Evolutionary conservation across 2,888 invertebrate genomes (phyloP).

Genomic region (Mongoloraphidia duomilia): DNA sequence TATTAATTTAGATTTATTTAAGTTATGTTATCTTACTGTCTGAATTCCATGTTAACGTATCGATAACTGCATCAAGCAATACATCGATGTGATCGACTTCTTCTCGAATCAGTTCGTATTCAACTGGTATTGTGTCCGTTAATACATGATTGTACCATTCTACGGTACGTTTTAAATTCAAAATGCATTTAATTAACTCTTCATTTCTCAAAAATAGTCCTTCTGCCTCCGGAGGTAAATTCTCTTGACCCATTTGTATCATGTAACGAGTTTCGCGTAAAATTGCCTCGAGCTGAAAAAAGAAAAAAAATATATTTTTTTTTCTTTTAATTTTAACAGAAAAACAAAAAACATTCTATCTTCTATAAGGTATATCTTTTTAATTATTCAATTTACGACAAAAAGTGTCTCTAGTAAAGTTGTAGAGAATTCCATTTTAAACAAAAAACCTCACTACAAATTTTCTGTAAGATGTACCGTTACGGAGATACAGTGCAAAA

Average conservation of each 20-base stretch:
- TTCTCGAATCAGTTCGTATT: constrained; percentile 58
- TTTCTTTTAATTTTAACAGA: too few relatives aligned
- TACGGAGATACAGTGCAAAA: too few relatives aligned
- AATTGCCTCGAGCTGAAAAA: constrained; percentile 46
- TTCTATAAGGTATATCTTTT: too few relatives aligned
- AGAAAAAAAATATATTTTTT: too few relatives aligned
- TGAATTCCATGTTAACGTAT: constrained; percentile 63
- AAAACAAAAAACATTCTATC: too few relatives aligned
- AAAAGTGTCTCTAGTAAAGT: too few relatives aligned
- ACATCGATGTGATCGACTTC: constrained; percentile 64
- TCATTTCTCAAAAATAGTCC: constrained; percentile 54
- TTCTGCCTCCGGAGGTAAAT: constrained; percentile 44
- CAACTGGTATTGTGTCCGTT: constrained; percentile 56
- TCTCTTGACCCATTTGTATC: constrained; percentile 46
- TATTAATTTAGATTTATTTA: background rate
- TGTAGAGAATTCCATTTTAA: too few relatives aligned
- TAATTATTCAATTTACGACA: too few relatives aligned
- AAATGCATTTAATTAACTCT: constrained; percentile 37
- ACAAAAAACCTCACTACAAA: too few relatives aligned
- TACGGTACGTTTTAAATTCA: constrained; percentile 39
- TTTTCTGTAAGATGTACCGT: too few relatives aligned
- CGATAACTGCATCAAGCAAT: constrained; percentile 51
- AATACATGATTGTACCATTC: constrained; percentile 75
- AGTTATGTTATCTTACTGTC: constrained; percentile 42
- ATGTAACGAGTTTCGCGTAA: constrained; percentile 75